A percentile compares a stretch with the other conserved stretches of the same genome.
Evolutionary conservation across 2,797 vertebrate genomes (phyloP).

Genomic region (Chaunax sp.): DNA sequence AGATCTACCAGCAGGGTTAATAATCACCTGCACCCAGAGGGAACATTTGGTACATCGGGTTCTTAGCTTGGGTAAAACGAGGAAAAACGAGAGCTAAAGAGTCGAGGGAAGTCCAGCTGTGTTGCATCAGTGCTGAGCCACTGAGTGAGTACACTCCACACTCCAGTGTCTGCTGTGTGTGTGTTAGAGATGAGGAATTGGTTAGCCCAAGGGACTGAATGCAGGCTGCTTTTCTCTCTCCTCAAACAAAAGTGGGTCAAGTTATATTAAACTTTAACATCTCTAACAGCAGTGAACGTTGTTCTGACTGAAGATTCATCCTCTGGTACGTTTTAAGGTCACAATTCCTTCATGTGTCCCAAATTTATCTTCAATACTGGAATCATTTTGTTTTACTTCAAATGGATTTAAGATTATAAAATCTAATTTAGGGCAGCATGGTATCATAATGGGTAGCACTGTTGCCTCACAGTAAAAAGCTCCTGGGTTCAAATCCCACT

Average conservation of each 20-base stretch:
- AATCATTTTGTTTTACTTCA: neutral
- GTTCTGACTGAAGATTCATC: constrained; percentile 35
- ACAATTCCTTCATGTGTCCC: neutral
- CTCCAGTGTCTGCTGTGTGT: constrained; percentile 41
- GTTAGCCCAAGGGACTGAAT: constrained; percentile 54
- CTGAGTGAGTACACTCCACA: constrained; percentile 54
- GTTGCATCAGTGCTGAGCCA: constrained; percentile 35
- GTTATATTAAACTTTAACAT: constrained; percentile 70
- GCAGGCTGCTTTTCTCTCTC: constrained; percentile 46
- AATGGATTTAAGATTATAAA: neutral
- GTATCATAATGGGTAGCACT: too few species aligned
- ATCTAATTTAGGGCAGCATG: too few species aligned
- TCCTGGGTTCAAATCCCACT: too few species aligned
- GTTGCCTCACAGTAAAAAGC: too few species aligned
- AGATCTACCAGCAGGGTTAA: constrained; percentile 52
- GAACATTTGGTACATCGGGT: constrained; percentile 55
- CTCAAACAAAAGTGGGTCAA: constrained; percentile 76
- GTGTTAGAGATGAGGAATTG: constrained; percentile 53
- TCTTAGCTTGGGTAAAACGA: constrained; percentile 63
- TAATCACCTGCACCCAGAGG: constrained; percentile 60
- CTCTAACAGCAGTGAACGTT: constrained; percentile 48
- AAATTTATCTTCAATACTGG: neutral
- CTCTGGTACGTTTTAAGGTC: constrained; percentile 27
- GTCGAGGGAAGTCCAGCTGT: constrained; percentile 35
- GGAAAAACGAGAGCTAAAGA: constrained; percentile 42